phyloP scores from a whole-genome alignment of 2,888 invertebrate species.

The Dolomedes plantarius region DNA sequence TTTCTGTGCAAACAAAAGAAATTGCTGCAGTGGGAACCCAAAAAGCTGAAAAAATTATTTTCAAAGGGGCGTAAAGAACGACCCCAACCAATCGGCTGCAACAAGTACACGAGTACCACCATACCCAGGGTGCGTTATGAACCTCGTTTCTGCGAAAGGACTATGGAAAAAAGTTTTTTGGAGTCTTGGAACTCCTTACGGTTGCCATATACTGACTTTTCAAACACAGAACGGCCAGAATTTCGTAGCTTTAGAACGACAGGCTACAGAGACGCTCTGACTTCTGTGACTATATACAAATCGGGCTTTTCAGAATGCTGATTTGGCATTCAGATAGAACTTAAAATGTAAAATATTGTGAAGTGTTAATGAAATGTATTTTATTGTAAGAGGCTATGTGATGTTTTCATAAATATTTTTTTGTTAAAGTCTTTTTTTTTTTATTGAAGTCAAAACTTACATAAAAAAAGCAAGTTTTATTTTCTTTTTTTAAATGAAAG shows the following conservation, averaged over 20 bases:
- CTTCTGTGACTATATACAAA: constrained; percentile 60
- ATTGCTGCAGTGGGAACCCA: constrained; percentile 9
- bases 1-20: constrained; percentile 31
- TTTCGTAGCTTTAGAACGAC: constrained; percentile 40
- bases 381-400: background rate
- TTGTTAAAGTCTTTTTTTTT: background rate
- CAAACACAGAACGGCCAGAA: constrained; percentile 13
- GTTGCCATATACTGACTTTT: constrained; percentile 32
- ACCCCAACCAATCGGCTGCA: constrained; percentile 32
- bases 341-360: constrained; percentile 3
- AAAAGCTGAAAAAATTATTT: constrained; percentile 29
- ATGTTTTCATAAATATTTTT: constrained; percentile 18
- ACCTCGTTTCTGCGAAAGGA: background rate
- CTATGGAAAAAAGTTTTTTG: background rate
- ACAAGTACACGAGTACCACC: constrained; percentile 6
- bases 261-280: constrained; percentile 51
- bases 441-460: no score
- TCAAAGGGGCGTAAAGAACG: constrained; percentile 17
- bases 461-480: no score
- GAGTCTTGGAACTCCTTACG: constrained; percentile 52
- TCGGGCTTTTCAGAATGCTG: constrained; percentile 65
- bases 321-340: background rate
- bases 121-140: constrained; percentile 34
- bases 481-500: no score
- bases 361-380: background rate